These are phyloP conservation scores for Centroberyx gerrardi DNA, from an alignment of 2,797 vertebrate genomes.

Conservation along the genomic window DNA sequence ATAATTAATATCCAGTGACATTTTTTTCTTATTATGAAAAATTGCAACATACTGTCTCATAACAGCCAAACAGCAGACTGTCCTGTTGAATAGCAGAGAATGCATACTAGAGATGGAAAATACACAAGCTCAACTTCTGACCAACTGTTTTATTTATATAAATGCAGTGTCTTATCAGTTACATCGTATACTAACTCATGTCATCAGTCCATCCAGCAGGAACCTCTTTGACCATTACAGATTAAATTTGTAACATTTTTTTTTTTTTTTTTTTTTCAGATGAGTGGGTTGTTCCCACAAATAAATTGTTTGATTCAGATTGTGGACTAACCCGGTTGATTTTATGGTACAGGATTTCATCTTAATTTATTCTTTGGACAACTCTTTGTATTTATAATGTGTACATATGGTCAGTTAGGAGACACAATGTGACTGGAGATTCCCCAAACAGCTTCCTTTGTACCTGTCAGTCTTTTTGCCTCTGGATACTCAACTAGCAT, in stretches of 20 bases:
- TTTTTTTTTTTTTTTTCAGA: background rate
- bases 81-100: constrained; percentile 26
- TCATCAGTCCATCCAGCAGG: background rate
- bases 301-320: background rate
- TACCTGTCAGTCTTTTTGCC: constrained; percentile 25
- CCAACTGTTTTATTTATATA: constrained; percentile 54
- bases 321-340: constrained; percentile 26
- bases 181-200: constrained; percentile 15
- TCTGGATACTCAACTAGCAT: constrained; percentile 29
- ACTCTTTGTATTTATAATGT: constrained; percentile 67
- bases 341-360: constrained; percentile 52
- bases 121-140: constrained; percentile 29
- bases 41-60: background rate
- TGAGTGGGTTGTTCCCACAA: constrained; percentile 3
- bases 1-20: constrained; percentile 26
- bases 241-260: constrained; percentile 6
- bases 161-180: constrained; percentile 10
- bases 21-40: background rate
- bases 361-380: constrained; percentile 73
- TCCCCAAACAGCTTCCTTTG: constrained; percentile 37
- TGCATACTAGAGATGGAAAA: constrained; percentile 34
- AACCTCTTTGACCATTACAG: background rate
- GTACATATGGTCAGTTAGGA: constrained; percentile 47
- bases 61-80: constrained; percentile 49
- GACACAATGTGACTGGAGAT: constrained; percentile 39